Conservation (phyloP, 2,113 vertebrate species). For the Mixornis gularis region DNA sequence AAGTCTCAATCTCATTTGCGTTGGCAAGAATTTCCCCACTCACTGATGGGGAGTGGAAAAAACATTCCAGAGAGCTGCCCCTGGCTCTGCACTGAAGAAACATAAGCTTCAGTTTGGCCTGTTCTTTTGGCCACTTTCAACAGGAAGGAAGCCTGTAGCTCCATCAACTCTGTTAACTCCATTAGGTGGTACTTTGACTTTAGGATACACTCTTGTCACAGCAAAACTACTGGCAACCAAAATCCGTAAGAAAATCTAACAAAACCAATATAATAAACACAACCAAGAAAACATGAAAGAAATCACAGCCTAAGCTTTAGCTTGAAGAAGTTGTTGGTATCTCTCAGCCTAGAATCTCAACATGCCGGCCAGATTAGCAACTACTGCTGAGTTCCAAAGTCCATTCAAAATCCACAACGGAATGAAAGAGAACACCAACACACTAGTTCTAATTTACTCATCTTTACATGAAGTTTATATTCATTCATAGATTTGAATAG, state of each 20-base stretch:
- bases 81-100: conserved; percentile 24
- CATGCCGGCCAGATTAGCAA: not conserved
- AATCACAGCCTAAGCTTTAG: not conserved
- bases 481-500: not conserved
- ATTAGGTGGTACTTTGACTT: conserved; percentile 29
- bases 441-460: not conserved
- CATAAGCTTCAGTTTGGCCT: conserved; percentile 19
- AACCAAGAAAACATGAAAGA: not conserved
- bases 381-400: not conserved
- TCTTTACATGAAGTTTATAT: not conserved
- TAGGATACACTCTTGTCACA: not conserved
- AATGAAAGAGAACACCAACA: not conserved
- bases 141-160: conserved; percentile 42
- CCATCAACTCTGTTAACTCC: conserved; percentile 47
- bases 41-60: conserved; percentile 54
- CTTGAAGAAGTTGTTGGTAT: not conserved
- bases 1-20: conserved; percentile 37
- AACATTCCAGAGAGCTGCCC: not conserved
- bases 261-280: not conserved
- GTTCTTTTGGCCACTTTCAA: conserved; percentile 7
- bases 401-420: not conserved
- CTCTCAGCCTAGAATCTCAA: not conserved
- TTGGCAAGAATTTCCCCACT: conserved; percentile 36
- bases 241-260: not conserved
- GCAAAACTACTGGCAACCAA: not conserved